Base-by-base conservation (phyloP, 2,113 vertebrate species). In the Dissostichus mawsoni region DNA sequence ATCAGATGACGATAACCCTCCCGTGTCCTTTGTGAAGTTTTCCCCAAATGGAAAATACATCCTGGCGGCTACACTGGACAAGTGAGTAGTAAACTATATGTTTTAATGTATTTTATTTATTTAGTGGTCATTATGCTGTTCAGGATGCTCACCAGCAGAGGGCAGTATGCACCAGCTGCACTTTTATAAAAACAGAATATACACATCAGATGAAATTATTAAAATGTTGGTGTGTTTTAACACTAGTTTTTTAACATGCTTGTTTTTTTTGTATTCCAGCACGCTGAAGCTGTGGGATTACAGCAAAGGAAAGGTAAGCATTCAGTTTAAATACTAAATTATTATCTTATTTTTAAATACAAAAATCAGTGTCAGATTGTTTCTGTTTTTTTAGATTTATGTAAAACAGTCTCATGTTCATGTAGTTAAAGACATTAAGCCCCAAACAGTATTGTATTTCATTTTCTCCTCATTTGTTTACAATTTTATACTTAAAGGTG, bases 251-350 rank as follows among this genome's bases (percentile, higher is more conserved):
- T 29, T 25, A 20, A 69, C 18, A 56, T 69, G 50, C 52, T 0
- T 25, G 53, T 57, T 11, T 84, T 36, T 83, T 68, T 76, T 14
- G 23, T 84, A 90, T 81, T 8, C 7, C 88, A 99, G 98, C 94
- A 99, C 98, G 10, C 94, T 99, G 85, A 99, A 99, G 87, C 97
- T 99, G 92, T 99, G 98, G 98, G 98, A 99, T 95, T 99, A 99
- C 97, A 99, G 98, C 94, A 99, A 99, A 95, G 98, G 98, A 93
- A 99, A 99, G 96, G 98, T 99, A 89, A 84, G 74, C n/a, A 18
- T 10, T 52, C 9, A 16, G 0, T n/a, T 12, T 62, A 2, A 57
- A 50, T 20, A 65, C 14, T 68, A 1, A 5, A 41, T 41, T 41
- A 7, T 41, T 41, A 7, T 41, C 36, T 41, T 36, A 4, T 36